phyloP scores from a whole-genome alignment of 1,140 invertebrate species.

The Neodiprion fabricii region DNA sequence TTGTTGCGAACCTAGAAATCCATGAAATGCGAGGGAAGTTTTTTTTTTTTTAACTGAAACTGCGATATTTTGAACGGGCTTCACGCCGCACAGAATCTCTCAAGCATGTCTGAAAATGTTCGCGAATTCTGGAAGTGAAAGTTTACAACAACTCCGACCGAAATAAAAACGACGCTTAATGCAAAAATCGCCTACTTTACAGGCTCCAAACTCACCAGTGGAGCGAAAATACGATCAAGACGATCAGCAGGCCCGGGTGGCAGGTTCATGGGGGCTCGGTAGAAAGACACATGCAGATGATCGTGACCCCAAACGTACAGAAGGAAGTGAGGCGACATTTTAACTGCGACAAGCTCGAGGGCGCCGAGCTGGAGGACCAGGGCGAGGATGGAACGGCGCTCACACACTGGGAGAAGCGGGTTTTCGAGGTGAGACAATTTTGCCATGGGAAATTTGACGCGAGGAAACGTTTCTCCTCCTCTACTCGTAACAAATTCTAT shows the following conservation, averaged over 20 bases:
- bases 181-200: slow-evolving; percentile 18
- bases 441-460: slow-evolving; percentile 7
- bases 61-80: too few relatives aligned
- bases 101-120: too few relatives aligned
- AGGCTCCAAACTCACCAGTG: slow-evolving; percentile 92
- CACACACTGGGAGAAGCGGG: slow-evolving; percentile 98
- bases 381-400: slow-evolving; percentile 95
- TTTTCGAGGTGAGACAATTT: slow-evolving; percentile 82
- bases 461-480: background rate
- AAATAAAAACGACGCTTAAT: slow-evolving; percentile 28
- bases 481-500: background rate
- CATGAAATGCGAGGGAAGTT: too few relatives aligned
- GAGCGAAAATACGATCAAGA: slow-evolving; percentile 88
- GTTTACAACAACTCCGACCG: slow-evolving; percentile 16
- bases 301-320: slow-evolving; percentile 91
- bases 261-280: slow-evolving; percentile 80
- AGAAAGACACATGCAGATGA: slow-evolving; percentile 80
- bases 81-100: too few relatives aligned
- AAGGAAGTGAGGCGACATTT: slow-evolving; percentile 90
- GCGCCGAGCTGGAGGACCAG: slow-evolving; percentile 98
- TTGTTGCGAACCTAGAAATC: background rate
- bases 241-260: slow-evolving; percentile 83
- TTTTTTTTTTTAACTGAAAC: too few relatives aligned
- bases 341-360: slow-evolving; percentile 87
- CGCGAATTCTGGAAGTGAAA: too few relatives aligned